Conservation (phyloP, 2,113 vertebrate species). For the Muscicapa adusta region DNA sequence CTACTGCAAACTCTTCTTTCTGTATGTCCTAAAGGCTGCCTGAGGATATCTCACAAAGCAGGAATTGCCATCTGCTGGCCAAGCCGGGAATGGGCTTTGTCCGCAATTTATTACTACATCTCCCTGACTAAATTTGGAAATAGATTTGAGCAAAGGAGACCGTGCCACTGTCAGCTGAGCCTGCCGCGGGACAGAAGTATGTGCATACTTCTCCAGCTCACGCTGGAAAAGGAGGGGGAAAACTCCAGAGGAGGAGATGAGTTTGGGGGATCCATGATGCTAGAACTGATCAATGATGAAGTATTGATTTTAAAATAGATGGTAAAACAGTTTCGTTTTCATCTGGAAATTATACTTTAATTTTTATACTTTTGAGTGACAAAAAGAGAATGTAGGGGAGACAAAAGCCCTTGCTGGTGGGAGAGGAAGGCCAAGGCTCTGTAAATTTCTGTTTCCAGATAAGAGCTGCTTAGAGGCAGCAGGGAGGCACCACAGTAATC, state of each 20-base stretch:
- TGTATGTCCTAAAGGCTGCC: neutral
- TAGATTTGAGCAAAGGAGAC: neutral
- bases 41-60: neutral
- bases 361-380: neutral
- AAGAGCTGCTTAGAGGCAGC: neutral
- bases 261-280: neutral
- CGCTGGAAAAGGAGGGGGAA: neutral
- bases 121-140: conserved; percentile 39
- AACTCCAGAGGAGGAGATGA: neutral
- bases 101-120: neutral
- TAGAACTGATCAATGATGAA: neutral
- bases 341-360: neutral
- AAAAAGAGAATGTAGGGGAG: neutral
- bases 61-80: conserved; percentile 55
- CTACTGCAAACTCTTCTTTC: neutral
- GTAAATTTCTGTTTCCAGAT: neutral
- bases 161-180: neutral
- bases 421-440: neutral
- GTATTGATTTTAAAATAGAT: neutral
- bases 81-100: neutral
- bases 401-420: neutral
- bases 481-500: neutral
- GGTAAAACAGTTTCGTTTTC: neutral
- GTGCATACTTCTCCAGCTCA: neutral
- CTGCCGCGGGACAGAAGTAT: neutral